Base-by-base conservation (phyloP, 2,888 invertebrate genomes). In the Parnassius mnemosyne region DNA sequence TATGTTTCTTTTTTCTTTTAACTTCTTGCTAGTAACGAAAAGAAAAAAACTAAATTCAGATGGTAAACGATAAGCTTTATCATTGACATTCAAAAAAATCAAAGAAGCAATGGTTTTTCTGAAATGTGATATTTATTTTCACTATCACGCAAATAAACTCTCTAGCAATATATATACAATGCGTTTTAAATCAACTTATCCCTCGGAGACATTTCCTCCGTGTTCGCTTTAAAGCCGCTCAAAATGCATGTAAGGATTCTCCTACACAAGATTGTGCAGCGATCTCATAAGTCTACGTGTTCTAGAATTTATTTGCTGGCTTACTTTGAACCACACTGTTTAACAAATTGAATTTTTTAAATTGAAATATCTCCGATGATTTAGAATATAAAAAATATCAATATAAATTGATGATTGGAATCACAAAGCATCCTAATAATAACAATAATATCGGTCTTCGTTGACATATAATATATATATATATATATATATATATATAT, bases 221-320 rank as follows among this genome's bases (percentile, higher is more conserved):
- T 53, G 61, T 49, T 46, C 58, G 62, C 54, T 58, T 54, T 63
- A 54, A 53, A 58, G 43, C 57, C 47, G 61, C 51, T 63, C 58
- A 63, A 63, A 63, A 58, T 58, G 62, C 62, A 63, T 63, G 57
- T 63, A 63, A 49, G 62, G 62, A 63, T 63, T 63, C 58, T 46
- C 50, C 51, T 58, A 49, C 62, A 63, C 62, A 63, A 63, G 53
- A 63, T 63, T 63, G 62, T 63, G 57, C 49, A 58, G 50, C 20
- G 58, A 63, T 63, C 62, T 58, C 58, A 63, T 63, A 63, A 63
- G 62, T 63, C 53, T 63, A 50, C 54, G 62, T 58, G 58, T 63
- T 58, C 57, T 54, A 62, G 53, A 62, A 58, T 63, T 63, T 63
- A 63, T 63, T 58, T 63, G 50, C 58, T 54, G 58, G 54, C 53